These are phyloP conservation scores for Melolontha melolontha DNA, from an alignment of 2,888 invertebrate genomes.

Conservation along the genomic window DNA sequence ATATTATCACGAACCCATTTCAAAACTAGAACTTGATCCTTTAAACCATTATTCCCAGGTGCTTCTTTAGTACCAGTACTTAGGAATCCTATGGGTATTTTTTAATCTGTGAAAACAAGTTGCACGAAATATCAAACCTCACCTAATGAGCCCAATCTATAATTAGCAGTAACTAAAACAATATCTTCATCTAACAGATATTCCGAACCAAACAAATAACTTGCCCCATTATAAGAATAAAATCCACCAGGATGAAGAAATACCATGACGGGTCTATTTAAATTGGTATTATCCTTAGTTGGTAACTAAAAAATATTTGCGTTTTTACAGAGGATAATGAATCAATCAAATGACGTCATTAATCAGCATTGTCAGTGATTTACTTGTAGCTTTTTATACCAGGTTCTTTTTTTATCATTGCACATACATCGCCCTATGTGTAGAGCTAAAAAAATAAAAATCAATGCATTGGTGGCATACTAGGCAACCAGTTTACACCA, in stretches of 20 bases:
- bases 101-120: no score
- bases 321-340: no score
- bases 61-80: constrained; percentile 75
- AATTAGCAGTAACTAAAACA: constrained; percentile 75
- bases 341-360: no score
- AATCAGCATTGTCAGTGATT: no score
- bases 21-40: constrained; percentile 77
- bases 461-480: no score
- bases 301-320: constrained; percentile 60
- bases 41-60: constrained; percentile 77
- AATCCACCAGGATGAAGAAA: constrained; percentile 79
- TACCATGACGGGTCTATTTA: constrained; percentile 72
- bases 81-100: constrained; percentile 56
- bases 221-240: constrained; percentile 72
- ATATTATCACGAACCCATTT: constrained; percentile 77
- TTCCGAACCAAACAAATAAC: constrained; percentile 69
- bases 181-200: constrained; percentile 75
- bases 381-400: no score
- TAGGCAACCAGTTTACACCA: no score
- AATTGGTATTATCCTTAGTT: constrained; percentile 53
- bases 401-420: no score
- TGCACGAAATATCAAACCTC: constrained; percentile 26
- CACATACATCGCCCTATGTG: no score
- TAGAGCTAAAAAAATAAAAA: no score
- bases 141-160: constrained; percentile 71